phyloP scores from a whole-genome alignment of 2,113 vertebrate species.

The Dicentrarchus labrax region DNA sequence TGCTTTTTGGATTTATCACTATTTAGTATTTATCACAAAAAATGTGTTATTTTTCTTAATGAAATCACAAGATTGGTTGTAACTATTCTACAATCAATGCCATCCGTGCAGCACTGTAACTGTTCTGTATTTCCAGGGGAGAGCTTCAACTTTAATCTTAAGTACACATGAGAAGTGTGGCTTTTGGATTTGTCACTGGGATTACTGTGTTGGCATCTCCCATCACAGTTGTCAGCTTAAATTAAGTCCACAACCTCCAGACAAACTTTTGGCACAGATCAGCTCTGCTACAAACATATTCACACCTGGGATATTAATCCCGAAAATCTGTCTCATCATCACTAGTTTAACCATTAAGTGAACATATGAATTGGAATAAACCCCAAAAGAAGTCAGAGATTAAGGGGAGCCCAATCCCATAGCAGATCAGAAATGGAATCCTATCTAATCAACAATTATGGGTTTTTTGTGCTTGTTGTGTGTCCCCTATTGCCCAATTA shows the following conservation, averaged over 20 bases:
- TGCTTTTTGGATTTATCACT: background rate
- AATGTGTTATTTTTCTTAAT: background rate
- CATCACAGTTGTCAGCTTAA: slow-evolving; percentile 59
- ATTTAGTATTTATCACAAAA: background rate
- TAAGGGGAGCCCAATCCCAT: too few species aligned
- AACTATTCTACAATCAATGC: background rate
- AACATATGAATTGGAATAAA: background rate
- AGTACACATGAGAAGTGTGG: background rate
- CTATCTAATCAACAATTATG: too few species aligned
- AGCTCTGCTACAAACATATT: slow-evolving; percentile 7
- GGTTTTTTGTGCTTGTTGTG: background rate
- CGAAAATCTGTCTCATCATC: slow-evolving; percentile 11
- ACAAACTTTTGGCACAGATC: slow-evolving; percentile 38
- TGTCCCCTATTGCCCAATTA: background rate
- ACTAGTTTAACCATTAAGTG: background rate
- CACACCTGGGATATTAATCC: slow-evolving; percentile 18
- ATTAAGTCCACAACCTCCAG: slow-evolving; percentile 47
- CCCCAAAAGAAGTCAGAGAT: background rate
- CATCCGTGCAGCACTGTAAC: background rate
- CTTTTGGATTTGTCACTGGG: slow-evolving; percentile 43
- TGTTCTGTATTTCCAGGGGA: background rate
- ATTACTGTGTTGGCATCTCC: slow-evolving; percentile 43
- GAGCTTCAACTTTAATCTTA: slow-evolving; percentile 12
- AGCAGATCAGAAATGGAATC: too few species aligned
- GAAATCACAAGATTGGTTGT: background rate